These are phyloP conservation scores for Sinocyclocheilus anophthalmus DNA, from an alignment of 2,113 vertebrate genomes.

Conservation along the genomic window DNA sequence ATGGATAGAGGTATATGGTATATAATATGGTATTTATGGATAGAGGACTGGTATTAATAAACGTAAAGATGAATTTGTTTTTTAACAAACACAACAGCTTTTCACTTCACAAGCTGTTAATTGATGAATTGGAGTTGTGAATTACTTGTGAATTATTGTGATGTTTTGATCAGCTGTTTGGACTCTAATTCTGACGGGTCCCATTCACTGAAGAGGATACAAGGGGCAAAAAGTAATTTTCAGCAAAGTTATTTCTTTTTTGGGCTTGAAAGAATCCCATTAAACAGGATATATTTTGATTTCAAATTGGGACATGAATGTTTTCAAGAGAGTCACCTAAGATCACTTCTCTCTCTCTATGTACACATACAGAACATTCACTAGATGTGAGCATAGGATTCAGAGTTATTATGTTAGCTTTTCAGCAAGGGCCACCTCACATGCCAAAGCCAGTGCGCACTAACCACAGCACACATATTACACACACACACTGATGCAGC, in stretches of 20 bases:
- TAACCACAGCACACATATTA: not conserved
- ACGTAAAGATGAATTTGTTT: too few relatives aligned
- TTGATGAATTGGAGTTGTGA: too few relatives aligned
- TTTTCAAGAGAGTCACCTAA: not conserved
- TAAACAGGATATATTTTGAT: not conserved
- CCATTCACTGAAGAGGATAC: not conserved
- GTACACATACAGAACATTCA: slow-evolving; percentile 27
- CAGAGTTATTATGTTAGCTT: slow-evolving; percentile 35
- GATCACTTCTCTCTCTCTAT: not conserved
- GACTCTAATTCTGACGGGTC: not conserved
- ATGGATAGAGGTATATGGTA: too few relatives aligned
- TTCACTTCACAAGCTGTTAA: too few relatives aligned
- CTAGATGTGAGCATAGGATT: slow-evolving; percentile 25
- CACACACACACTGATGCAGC: slow-evolving; percentile 27
- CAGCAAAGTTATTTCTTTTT: too few relatives aligned
- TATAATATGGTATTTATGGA: too few relatives aligned
- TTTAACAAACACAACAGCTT: too few relatives aligned
- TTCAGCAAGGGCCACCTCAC: slow-evolving; percentile 30
- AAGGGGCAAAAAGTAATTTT: too few relatives aligned
- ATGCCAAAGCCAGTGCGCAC: not conserved
- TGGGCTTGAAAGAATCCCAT: not conserved
- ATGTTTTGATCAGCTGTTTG: not conserved
- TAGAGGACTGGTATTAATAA: too few relatives aligned
- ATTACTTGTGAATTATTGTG: too few relatives aligned
- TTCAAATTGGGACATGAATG: not conserved